phyloP scores from a whole-genome alignment of 2,888 invertebrate genomes.

The Pseudeuparius sepicola region DNA sequence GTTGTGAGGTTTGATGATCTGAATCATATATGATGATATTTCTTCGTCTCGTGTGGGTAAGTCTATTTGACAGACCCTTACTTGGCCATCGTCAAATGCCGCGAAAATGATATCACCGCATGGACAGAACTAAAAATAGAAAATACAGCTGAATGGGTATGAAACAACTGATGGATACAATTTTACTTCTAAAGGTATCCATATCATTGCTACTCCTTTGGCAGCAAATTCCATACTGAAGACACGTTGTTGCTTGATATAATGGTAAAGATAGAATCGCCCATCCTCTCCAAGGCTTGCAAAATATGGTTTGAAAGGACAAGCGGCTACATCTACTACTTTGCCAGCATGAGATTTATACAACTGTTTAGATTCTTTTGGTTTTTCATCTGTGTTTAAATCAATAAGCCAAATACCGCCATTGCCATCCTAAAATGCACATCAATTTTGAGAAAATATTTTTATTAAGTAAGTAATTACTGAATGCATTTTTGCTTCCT shows the following conservation, averaged over 20 bases:
- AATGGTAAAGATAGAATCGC: constrained; percentile 63
- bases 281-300: constrained; percentile 67
- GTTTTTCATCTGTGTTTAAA: constrained; percentile 44
- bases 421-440: constrained; percentile 60
- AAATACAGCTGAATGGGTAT: constrained; percentile 1
- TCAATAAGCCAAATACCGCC: constrained; percentile 74
- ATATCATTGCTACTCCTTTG: constrained; percentile 50
- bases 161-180: neutral
- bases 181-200: constrained; percentile 59
- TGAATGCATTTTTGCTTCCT: too few relatives aligned
- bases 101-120: constrained; percentile 56
- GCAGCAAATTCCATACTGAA: constrained; percentile 51
- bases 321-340: constrained; percentile 56
- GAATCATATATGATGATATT: constrained; percentile 16
- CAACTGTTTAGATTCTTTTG: constrained; percentile 39
- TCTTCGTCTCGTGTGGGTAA: neutral
- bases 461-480: too few relatives aligned
- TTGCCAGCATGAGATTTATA: constrained; percentile 68
- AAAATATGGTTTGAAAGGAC: constrained; percentile 60
- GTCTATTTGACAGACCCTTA: constrained; percentile 39
- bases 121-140: constrained; percentile 41
- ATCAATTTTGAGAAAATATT: too few relatives aligned
- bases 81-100: constrained; percentile 62
- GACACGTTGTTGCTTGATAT: constrained; percentile 47
- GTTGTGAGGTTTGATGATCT: constrained; percentile 59